Evolutionary conservation across 2,888 invertebrate genomes (phyloP).

Genomic region (Ennomos fuscantarius): DNA sequence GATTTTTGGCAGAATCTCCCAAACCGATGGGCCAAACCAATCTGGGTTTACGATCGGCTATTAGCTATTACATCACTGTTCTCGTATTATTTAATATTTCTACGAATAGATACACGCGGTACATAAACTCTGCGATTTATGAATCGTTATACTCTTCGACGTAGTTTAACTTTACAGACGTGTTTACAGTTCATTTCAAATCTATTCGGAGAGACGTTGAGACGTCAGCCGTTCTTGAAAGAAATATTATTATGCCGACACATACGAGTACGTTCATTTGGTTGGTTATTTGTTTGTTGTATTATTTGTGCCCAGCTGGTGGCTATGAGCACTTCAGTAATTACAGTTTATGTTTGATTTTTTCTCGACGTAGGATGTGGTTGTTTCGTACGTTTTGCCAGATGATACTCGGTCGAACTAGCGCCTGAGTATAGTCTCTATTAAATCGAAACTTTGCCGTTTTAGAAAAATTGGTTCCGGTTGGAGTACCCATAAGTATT

Average conservation of each 20-base stretch:
- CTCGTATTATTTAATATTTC: constrained; percentile 1
- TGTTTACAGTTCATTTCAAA: constrained; percentile 1
- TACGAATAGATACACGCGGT: not conserved
- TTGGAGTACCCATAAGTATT: too few relatives aligned
- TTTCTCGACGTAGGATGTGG: too few relatives aligned
- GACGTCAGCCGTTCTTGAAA: constrained; percentile 15
- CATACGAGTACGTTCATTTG: not conserved
- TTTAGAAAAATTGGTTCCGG: too few relatives aligned
- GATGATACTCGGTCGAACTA: too few relatives aligned
- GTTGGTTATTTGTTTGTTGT: not conserved
- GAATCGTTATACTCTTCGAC: constrained; percentile 3
- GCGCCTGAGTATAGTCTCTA: too few relatives aligned
- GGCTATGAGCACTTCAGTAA: not conserved
- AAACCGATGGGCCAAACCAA: not conserved
- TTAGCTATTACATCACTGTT: not conserved
- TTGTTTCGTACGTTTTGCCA: too few relatives aligned
- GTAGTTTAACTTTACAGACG: too few relatives aligned
- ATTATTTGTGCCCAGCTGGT: not conserved
- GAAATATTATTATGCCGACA: constrained; percentile 14
- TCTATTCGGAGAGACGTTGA: constrained; percentile 17
- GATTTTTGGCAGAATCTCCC: not conserved
- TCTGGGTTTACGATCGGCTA: constrained; percentile 1
- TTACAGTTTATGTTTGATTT: not conserved
- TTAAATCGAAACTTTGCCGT: too few relatives aligned
- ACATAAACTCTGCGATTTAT: constrained; percentile 1